phyloP scores from a whole-genome alignment of 1,140 invertebrate species.

The Augochlora pura region DNA sequence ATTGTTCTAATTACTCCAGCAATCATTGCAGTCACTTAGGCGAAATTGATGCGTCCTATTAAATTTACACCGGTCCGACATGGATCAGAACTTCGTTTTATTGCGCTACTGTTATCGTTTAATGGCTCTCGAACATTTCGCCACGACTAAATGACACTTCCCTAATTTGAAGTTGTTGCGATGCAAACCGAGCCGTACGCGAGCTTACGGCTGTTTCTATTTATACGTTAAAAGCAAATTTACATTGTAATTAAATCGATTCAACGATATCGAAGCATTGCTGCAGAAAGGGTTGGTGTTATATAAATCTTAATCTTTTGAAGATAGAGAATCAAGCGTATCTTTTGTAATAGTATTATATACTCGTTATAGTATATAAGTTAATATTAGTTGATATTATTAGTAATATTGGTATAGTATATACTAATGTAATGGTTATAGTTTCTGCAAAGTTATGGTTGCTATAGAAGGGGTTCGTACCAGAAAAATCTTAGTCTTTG shows the following conservation, averaged over 20 bases:
- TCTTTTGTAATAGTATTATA: too few relatives aligned
- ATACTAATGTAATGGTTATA: too few relatives aligned
- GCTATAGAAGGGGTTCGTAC: too few relatives aligned
- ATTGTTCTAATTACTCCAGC: background rate
- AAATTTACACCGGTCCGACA: constrained; percentile 7
- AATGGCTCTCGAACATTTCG: constrained; percentile 5
- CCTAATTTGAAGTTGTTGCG: constrained; percentile 1
- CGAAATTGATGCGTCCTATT: constrained; percentile 3
- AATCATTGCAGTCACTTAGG: constrained; percentile 12
- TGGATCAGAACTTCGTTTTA: constrained; percentile 7
- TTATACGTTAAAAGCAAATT: background rate
- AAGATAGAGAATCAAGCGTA: too few relatives aligned
- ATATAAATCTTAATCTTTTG: background rate
- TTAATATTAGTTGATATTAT: too few relatives aligned
- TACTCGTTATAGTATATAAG: too few relatives aligned
- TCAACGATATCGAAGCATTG: background rate
- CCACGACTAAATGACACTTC: background rate
- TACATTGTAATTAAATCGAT: background rate
- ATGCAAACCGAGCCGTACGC: background rate
- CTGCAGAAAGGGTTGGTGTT: too few relatives aligned
- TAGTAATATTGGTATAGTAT: too few relatives aligned
- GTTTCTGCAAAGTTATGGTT: too few relatives aligned
- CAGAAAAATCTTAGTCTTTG: too few relatives aligned
- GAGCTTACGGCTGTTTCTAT: background rate
- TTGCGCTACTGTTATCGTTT: constrained; percentile 18